Conservation (phyloP, 2,888 invertebrate species). For the Notodonta dromedarius region DNA sequence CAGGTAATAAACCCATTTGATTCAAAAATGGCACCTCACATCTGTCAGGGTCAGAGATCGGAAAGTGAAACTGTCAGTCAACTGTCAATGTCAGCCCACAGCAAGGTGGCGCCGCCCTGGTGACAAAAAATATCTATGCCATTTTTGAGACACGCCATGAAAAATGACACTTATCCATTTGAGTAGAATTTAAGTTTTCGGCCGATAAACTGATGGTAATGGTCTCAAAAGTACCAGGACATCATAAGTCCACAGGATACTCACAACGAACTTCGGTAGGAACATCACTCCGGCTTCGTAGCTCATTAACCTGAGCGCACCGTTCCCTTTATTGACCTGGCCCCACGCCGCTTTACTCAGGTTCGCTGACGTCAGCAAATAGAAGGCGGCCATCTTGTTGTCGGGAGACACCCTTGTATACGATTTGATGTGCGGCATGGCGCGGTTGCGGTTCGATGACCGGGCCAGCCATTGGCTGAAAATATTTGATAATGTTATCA, state of each 20-base stretch:
- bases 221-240: constrained; percentile 1
- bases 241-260: constrained; percentile 50
- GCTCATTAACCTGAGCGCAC: constrained; percentile 88
- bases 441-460: constrained; percentile 87
- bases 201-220: background rate
- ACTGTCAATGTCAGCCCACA: too few relatives aligned
- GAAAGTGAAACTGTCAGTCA: too few relatives aligned
- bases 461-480: constrained; percentile 93
- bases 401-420: constrained; percentile 92
- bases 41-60: too few relatives aligned
- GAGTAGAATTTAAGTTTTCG: too few relatives aligned
- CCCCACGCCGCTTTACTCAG: constrained; percentile 99
- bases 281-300: constrained; percentile 97
- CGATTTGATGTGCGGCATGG: constrained; percentile 98
- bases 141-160: too few relatives aligned
- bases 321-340: constrained; percentile 81
- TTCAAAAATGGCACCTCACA: too few relatives aligned
- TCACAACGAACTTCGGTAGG: constrained; percentile 92
- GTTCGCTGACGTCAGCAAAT: constrained; percentile 96
- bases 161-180: too few relatives aligned
- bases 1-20: too few relatives aligned
- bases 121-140: too few relatives aligned
- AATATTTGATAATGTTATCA: background rate
- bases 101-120: too few relatives aligned
- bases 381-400: constrained; percentile 89